Evolutionary conservation across 2,797 vertebrate genomes (phyloP), one percentile per base, ranked within the genome.

Genomic region (Helicolenus hilgendorfi): DNA sequence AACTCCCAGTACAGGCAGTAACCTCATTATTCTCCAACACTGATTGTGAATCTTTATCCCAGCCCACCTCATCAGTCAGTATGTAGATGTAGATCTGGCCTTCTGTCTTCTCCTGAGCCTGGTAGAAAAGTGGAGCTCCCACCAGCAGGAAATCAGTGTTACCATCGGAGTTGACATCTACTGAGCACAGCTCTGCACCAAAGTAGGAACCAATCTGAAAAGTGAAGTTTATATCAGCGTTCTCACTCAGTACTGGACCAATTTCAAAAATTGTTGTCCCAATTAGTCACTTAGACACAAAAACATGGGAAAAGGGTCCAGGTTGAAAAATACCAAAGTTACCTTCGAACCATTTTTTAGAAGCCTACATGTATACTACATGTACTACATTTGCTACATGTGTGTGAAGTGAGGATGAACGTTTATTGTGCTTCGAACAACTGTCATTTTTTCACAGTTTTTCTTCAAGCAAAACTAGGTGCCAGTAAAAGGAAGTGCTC

Each of bases 141-240:
- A 98, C 96, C 88, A 98, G 89, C 36, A 98, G 93, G 83, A 98
- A 96, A 60, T 98, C 98, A 5, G 94, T 97, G 81, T 97, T 68
- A 2, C 87, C 85, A 20, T 98, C 96, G 14, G 92, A 93, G 75
- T 98, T 75, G 11, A 98, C 3, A 9, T 98, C 98, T 10, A 98
- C 1, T 2, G 97, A 87, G 82, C 98, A 98, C 38, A 98, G 77
- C 76, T 97, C 97, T 1, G 96, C 97, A 3, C 98, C 98, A 65
- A 98, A 98, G 89, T 98, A 98, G n/a, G 98, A 98, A 10, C 98
- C 98, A 9, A 98, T 95, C 98, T 98, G 91, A 72, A 64, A 88
- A 73, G 10, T 53, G 10, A 33, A 13, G 1, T 75, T 60, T 7
- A 41, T 11, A 22, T 55, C 41, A 49, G 45, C 7, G 18, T 49